Evolutionary conservation across 2,797 vertebrate genomes (phyloP), one percentile per base, ranked within the genome.

Genomic region (Apogon talboti): DNA sequence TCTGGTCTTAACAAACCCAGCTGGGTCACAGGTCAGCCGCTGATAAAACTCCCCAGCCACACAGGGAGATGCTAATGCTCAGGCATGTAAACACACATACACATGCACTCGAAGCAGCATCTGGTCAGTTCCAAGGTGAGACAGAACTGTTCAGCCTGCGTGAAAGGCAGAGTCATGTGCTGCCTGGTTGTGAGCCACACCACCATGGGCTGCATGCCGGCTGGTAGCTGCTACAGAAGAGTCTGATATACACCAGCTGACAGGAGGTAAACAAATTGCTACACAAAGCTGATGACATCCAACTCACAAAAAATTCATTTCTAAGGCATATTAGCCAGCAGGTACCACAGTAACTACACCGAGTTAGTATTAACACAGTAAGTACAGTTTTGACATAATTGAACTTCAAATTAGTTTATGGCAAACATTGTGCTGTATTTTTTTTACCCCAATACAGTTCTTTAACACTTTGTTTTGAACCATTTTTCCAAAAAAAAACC

Each of bases 1-100:
- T 6, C 42, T 30, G 50, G 37, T 71, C 70, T 66, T 33, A 51
- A 43, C 35, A 55, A 69, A 67, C 37, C 43, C 30, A 24, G 42
- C 16, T 3, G 61, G 71, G 60, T 75, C 78, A 82, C 18, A 14
- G 78, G 76, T 80, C 81, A 77, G 58, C 6, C 1, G 16, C 63
- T 76, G 51, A 64, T 60, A 59, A 50, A 43, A 18, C 12, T 18
- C 43, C 21, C 2, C 40, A 15, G 16, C 33, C 14, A 56, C 8
- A 18, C 30, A 53, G 48, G 37, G 1, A 9, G 24, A 37, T 1
- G 3, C 42, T 12, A 37, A 16, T 14, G 0, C 44, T 24, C 46
- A 67, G 24, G 44, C 16, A 35, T 35, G 30, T 66, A 66, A 43
- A 60, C 58, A 56, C 50, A 51, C 48, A 40, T n/a, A 63, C 21